phyloP scores from a whole-genome alignment of 1,140 invertebrate genomes.

The Antheraea pernyi region DNA sequence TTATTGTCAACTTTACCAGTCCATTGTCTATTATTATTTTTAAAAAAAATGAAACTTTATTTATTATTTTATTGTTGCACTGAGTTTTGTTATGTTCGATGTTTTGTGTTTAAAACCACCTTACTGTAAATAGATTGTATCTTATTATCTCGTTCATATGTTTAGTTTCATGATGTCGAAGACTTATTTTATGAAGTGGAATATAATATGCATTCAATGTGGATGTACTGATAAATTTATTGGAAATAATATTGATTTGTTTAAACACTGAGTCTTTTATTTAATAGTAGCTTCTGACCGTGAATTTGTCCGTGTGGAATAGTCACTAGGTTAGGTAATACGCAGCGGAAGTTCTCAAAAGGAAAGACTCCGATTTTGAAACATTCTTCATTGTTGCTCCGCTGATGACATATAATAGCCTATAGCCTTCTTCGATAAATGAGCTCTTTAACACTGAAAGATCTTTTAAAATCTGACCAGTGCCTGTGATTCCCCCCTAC shows the following conservation, averaged over 20 bases:
- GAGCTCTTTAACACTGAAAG: too few relatives aligned
- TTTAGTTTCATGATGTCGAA: constrained; percentile 69
- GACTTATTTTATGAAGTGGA: constrained; percentile 61
- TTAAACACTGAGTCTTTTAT: constrained; percentile 52
- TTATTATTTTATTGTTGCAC: constrained; percentile 78
- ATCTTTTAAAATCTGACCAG: too few relatives aligned
- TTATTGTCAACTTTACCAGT: constrained; percentile 65
- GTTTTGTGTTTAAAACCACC: constrained; percentile 73
- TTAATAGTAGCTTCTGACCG: too few relatives aligned
- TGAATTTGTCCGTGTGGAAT: too few relatives aligned
- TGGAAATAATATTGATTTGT: constrained; percentile 78
- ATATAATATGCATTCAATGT: constrained; percentile 69
- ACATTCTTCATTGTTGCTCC: too few relatives aligned
- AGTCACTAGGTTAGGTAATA: too few relatives aligned
- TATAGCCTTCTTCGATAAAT: too few relatives aligned
- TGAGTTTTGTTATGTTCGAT: constrained; percentile 75
- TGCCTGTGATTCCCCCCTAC: too few relatives aligned
- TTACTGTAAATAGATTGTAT: constrained; percentile 73
- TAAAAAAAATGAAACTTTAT: constrained; percentile 13
- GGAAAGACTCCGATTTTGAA: too few relatives aligned
- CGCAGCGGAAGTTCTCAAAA: too few relatives aligned
- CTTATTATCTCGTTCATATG: constrained; percentile 53
- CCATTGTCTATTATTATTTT: constrained; percentile 63
- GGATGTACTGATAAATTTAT: constrained; percentile 77
- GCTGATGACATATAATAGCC: too few relatives aligned